Evolutionary conservation across 1,140 invertebrate genomes (phyloP).

Genomic region (Himalopsyche phryganea): DNA sequence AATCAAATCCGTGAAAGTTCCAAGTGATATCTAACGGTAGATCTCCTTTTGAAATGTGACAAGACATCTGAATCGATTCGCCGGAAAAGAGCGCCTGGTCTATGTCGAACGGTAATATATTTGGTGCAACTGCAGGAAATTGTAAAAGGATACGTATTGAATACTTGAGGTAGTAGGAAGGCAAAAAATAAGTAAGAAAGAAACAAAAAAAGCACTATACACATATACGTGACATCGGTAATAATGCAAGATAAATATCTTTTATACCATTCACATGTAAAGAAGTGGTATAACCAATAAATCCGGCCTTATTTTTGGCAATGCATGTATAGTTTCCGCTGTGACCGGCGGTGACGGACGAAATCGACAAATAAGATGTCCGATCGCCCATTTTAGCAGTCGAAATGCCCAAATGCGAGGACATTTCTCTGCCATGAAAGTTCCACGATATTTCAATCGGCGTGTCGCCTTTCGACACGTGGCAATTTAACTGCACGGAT

Average conservation of each 20-base stretch:
- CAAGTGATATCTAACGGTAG: slow-evolving; percentile 59
- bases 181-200: slow-evolving; percentile 17
- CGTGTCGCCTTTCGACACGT: slow-evolving; percentile 72
- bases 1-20: slow-evolving; percentile 48
- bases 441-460: slow-evolving; percentile 74
- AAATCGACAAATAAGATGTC: slow-evolving; percentile 73
- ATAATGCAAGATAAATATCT: slow-evolving; percentile 15
- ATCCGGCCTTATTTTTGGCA: slow-evolving; percentile 70
- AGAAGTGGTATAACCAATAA: slow-evolving; percentile 63
- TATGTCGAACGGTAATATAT: slow-evolving; percentile 62
- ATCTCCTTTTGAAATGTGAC: slow-evolving; percentile 64
- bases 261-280: slow-evolving; percentile 69
- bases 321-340: slow-evolving; percentile 78
- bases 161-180: no score
- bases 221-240: slow-evolving; percentile 2
- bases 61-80: slow-evolving; percentile 58
- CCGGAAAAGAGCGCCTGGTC: slow-evolving; percentile 60
- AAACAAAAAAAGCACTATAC: slow-evolving; percentile 16
- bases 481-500: slow-evolving; percentile 70
- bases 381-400: slow-evolving; percentile 72
- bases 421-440: slow-evolving; percentile 66
- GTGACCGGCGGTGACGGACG: slow-evolving; percentile 71
- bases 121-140: slow-evolving; percentile 57
- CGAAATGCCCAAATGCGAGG: slow-evolving; percentile 64
- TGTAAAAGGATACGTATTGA: slow-evolving; percentile 20